A percentile compares a stretch with the other conserved stretches of the same genome.
Conservation (phyloP, 1,140 invertebrate species). For the Heliconius himera region DNA sequence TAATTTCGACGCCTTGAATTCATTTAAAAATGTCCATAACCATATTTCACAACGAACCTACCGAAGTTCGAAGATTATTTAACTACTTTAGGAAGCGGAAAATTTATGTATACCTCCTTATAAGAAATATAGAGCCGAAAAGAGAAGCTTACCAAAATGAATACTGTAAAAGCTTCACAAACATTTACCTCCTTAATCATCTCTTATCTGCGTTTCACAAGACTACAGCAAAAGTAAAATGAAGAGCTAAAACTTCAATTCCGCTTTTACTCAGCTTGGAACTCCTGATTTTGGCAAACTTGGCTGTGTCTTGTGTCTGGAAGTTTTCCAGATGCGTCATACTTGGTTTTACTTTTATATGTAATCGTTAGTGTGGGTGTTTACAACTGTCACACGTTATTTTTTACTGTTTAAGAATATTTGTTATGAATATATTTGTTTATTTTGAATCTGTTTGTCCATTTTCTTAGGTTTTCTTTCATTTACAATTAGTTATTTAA, state of each 20-base stretch:
- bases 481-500: too few species aligned
- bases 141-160: neutral
- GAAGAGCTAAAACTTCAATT: neutral
- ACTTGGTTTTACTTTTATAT: slow-evolving; percentile 1
- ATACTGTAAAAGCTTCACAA: neutral
- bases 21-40: too few species aligned
- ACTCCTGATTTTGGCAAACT: slow-evolving; percentile 3
- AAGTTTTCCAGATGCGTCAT: slow-evolving; percentile 10
- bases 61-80: neutral
- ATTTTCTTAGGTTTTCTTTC: too few species aligned
- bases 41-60: neutral
- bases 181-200: slow-evolving; percentile 9
- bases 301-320: slow-evolving; percentile 6
- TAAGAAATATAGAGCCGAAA: neutral
- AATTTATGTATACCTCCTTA: neutral
- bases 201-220: slow-evolving; percentile 4
- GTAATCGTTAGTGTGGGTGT: neutral
- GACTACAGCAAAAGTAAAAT: slow-evolving; percentile 15
- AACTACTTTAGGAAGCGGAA: neutral
- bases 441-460: neutral
- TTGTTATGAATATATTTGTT: neutral
- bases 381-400: neutral
- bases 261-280: neutral
- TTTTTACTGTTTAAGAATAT: neutral
- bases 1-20: too few species aligned